These are phyloP conservation scores for Tringa solitaria DNA, from an alignment of 2,113 vertebrate genomes.

Conservation along the genomic window DNA sequence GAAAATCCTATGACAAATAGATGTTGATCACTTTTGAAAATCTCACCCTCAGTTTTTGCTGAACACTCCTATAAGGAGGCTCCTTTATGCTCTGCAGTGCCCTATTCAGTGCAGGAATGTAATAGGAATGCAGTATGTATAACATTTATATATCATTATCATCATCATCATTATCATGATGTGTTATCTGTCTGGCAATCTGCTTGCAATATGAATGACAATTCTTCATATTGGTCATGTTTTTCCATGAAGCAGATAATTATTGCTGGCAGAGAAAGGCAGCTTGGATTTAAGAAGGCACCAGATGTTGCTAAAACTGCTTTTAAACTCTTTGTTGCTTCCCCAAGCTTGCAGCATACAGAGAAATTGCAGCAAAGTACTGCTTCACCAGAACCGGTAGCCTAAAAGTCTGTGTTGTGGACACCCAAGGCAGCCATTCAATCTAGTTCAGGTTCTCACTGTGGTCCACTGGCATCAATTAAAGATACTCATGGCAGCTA, in stretches of 20 bases:
- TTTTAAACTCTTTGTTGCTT: constrained; percentile 40
- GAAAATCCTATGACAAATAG: constrained; percentile 14
- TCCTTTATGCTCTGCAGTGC: not conserved
- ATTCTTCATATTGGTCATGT: constrained; percentile 31
- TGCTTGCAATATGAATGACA: constrained; percentile 56
- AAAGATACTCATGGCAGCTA: not conserved
- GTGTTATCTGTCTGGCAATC: constrained; percentile 47
- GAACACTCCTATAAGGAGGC: not conserved
- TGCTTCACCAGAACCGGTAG: not conserved
- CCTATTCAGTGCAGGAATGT: not conserved
- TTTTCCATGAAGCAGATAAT: constrained; percentile 48
- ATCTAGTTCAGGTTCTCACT: not conserved
- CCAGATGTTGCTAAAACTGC: constrained; percentile 50
- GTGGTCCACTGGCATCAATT: not conserved
- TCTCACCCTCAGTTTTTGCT: not conserved
- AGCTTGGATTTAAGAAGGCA: constrained; percentile 50
- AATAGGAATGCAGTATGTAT: not conserved
- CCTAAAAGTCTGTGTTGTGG: not conserved
- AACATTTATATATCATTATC: constrained; percentile 13
- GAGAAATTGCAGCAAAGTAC: not conserved
- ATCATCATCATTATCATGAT: constrained; percentile 10
- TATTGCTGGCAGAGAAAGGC: constrained; percentile 40
- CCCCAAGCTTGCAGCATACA: not conserved
- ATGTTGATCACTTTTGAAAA: not conserved
- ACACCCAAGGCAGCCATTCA: not conserved